These are phyloP conservation scores for Tauraco erythrolophus DNA, from an alignment of 2,113 vertebrate species.

Conservation along the genomic window DNA sequence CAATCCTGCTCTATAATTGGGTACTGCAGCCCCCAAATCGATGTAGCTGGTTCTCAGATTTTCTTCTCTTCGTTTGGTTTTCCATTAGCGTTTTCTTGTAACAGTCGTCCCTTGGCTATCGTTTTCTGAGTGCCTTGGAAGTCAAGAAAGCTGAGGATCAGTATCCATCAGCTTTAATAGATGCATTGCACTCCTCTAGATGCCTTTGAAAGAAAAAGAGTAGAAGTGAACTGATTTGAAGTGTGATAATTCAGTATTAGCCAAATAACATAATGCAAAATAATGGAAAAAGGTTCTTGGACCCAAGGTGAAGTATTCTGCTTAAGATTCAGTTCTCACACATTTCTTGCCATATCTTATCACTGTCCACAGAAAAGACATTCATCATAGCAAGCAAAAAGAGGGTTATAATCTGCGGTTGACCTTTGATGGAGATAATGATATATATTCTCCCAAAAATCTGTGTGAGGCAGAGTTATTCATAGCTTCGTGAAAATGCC, in stretches of 20 bases:
- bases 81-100: not conserved
- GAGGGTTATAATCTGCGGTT: constrained; percentile 76
- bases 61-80: not conserved
- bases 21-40: not conserved
- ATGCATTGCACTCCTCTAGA: not conserved
- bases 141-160: not conserved
- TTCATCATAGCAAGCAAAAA: constrained; percentile 62
- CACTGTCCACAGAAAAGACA: constrained; percentile 31
- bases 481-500: constrained; percentile 70
- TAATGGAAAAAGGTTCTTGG: not conserved
- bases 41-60: not conserved
- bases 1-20: not conserved
- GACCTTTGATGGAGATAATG: constrained; percentile 75
- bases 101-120: not conserved
- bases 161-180: not conserved
- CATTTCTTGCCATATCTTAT: constrained; percentile 45
- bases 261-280: not conserved
- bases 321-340: constrained; percentile 51
- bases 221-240: not conserved
- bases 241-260: not conserved
- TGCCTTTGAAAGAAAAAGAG: not conserved
- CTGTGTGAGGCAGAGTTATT: constrained; percentile 72
- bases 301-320: not conserved
- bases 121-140: not conserved
- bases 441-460: constrained; percentile 65